Evolutionary conservation across 2,797 vertebrate species (phyloP).

Genomic region (Sebastes trivittatus): DNA sequence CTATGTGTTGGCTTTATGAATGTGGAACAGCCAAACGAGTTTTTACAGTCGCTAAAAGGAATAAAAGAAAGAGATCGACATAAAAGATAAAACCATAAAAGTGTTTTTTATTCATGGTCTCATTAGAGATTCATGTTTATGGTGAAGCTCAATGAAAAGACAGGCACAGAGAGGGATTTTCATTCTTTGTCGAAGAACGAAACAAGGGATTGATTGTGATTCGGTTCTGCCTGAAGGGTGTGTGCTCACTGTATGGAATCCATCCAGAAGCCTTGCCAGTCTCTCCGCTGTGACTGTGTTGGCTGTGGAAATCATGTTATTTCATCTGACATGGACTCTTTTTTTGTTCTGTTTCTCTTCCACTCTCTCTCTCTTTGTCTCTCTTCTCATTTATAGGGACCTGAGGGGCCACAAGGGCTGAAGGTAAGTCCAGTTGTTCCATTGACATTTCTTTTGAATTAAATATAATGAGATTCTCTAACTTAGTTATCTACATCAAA

Average conservation of each 20-base stretch:
- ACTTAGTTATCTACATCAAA: background rate
- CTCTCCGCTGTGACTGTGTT: constrained; percentile 71
- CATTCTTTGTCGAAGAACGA: constrained; percentile 37
- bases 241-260: constrained; percentile 64
- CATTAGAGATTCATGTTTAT: constrained; percentile 55
- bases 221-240: constrained; percentile 63
- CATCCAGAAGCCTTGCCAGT: constrained; percentile 66
- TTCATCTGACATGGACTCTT: constrained; percentile 54
- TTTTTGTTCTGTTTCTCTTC: constrained; percentile 36
- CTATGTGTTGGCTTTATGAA: constrained; percentile 9
- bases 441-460: background rate
- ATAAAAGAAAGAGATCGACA: constrained; percentile 37
- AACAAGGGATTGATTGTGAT: constrained; percentile 70
- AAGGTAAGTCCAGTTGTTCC: constrained; percentile 85
- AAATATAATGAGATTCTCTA: background rate
- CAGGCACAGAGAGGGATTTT: constrained; percentile 41
- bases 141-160: constrained; percentile 44
- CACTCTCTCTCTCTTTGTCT: constrained; percentile 20
- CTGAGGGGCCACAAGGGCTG: constrained; percentile 90
- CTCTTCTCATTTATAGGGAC: constrained; percentile 84
- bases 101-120: constrained; percentile 47
- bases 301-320: constrained; percentile 76
- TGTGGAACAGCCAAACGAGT: constrained; percentile 19
- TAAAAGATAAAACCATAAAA: constrained; percentile 56
- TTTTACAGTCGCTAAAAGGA: constrained; percentile 42